Percentiles rank a stretch among this genome's conserved stretches.
Evolutionary conservation across 35 echinoderm and acorn worm genomes (phyloP).

Genomic region (Ophiothrix spiculata): DNA sequence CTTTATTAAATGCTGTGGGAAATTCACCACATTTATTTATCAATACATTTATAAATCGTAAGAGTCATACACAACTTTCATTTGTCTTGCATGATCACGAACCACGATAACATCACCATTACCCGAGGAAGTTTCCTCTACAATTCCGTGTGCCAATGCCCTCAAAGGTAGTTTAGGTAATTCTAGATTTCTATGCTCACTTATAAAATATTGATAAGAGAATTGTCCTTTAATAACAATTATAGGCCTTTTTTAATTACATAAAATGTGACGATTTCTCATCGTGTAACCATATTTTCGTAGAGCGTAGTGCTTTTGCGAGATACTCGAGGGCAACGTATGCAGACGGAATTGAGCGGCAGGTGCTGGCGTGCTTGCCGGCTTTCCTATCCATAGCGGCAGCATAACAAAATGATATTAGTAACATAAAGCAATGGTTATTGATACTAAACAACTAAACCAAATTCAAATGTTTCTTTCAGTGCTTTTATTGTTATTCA

Average conservation of each 20-base stretch:
- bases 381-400: not conserved
- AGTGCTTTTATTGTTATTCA: too few relatives aligned
- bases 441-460: constrained; percentile 3
- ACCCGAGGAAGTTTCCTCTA: not conserved
- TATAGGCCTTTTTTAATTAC: not conserved
- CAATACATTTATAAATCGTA: constrained; percentile 2
- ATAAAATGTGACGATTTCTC: not conserved
- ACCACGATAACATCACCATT: not conserved
- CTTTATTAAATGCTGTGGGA: constrained; percentile 4
- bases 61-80: not conserved
- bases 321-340: not conserved
- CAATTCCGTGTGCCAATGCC: not conserved
- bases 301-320: too few relatives aligned
- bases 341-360: not conserved
- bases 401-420: too few relatives aligned
- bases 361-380: not conserved
- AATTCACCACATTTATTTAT: constrained; percentile 11
- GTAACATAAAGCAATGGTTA: not conserved
- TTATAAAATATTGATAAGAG: not conserved
- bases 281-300: not conserved
- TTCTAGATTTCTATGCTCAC: not conserved
- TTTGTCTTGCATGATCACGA: not conserved
- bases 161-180: not conserved
- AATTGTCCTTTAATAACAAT: not conserved
- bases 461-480: too few relatives aligned